Percentiles rank a stretch among this genome's conserved stretches.
Evolutionary conservation across 2,888 invertebrate species (phyloP).

Genomic region (Pheosia tremula): DNA sequence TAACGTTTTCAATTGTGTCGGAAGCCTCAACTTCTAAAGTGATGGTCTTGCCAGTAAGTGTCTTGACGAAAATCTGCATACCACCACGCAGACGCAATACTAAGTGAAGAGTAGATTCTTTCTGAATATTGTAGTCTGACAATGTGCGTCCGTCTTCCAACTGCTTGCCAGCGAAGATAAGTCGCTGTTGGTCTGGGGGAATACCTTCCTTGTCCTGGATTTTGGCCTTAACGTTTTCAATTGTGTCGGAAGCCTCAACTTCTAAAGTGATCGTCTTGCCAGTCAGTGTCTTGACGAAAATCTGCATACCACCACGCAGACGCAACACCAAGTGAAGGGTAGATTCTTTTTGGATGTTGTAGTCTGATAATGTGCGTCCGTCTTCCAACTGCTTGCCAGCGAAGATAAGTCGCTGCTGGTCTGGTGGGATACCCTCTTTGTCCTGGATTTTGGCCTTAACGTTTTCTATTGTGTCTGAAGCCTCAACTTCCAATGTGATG

Average conservation of each 20-base stretch:
- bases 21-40: slow-evolving; percentile 30
- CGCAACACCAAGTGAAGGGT: slow-evolving; percentile 25
- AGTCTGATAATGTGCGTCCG: slow-evolving; percentile 21
- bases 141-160: slow-evolving; percentile 29
- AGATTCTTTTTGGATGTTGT: slow-evolving; percentile 35
- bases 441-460: slow-evolving; percentile 35
- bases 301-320: slow-evolving; percentile 38
- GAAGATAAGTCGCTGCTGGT: slow-evolving; percentile 34
- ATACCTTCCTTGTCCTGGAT: slow-evolving; percentile 37
- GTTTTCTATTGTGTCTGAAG: slow-evolving; percentile 34
- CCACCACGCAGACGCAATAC: slow-evolving; percentile 32
- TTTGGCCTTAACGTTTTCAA: slow-evolving; percentile 34
- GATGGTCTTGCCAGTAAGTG: slow-evolving; percentile 30
- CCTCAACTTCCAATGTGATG: slow-evolving; percentile 27
- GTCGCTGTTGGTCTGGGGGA: slow-evolving; percentile 32
- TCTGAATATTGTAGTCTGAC: slow-evolving; percentile 30
- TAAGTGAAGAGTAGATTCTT: slow-evolving; percentile 26
- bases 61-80: slow-evolving; percentile 38
- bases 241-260: slow-evolving; percentile 32
- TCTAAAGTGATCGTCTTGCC: slow-evolving; percentile 32
- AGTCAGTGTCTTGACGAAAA: slow-evolving; percentile 31
- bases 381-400: slow-evolving; percentile 36
- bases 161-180: slow-evolving; percentile 37
- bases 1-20: slow-evolving; percentile 34
- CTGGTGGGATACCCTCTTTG: slow-evolving; percentile 36